Evolutionary conservation across 2,113 vertebrate species (phyloP).

Genomic region (Onychostruthus taczanowskii): DNA sequence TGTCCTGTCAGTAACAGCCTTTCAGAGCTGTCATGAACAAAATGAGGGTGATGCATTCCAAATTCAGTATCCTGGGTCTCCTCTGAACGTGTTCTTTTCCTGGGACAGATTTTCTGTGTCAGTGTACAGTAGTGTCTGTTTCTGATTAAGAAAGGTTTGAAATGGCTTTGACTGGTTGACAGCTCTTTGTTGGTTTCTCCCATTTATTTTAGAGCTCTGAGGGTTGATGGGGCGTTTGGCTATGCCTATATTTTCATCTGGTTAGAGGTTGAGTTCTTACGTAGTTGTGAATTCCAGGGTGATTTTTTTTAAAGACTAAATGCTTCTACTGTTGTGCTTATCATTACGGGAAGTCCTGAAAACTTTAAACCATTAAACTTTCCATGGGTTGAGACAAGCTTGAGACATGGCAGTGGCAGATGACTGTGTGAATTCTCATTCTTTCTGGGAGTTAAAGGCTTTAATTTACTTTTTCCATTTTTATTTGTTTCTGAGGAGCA

Average conservation of each 20-base stretch:
- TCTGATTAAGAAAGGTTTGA: not conserved
- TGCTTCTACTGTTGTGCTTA: not conserved
- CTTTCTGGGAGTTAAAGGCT: not conserved
- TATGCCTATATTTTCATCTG: not conserved
- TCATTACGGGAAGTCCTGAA: not conserved
- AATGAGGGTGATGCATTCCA: not conserved
- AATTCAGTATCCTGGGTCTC: not conserved
- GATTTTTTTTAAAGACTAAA: not conserved
- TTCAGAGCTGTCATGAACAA: not conserved
- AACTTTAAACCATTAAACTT: not conserved
- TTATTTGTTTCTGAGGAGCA: not conserved
- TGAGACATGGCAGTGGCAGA: not conserved
- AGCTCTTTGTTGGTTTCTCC: not conserved
- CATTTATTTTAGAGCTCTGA: not conserved
- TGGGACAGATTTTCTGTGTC: not conserved
- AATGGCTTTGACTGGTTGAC: not conserved
- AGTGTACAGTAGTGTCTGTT: not conserved
- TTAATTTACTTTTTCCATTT: not conserved
- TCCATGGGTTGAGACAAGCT: not conserved
- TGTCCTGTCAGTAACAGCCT: not conserved
- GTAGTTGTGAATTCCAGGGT: not conserved
- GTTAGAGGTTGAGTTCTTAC: not conserved
- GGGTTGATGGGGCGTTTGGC: not conserved
- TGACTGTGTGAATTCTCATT: not conserved
- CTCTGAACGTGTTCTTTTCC: not conserved